These are phyloP conservation scores for Crocodylus rhombifer DNA, from an alignment of 2,797 vertebrate species.

Conservation along the genomic window DNA sequence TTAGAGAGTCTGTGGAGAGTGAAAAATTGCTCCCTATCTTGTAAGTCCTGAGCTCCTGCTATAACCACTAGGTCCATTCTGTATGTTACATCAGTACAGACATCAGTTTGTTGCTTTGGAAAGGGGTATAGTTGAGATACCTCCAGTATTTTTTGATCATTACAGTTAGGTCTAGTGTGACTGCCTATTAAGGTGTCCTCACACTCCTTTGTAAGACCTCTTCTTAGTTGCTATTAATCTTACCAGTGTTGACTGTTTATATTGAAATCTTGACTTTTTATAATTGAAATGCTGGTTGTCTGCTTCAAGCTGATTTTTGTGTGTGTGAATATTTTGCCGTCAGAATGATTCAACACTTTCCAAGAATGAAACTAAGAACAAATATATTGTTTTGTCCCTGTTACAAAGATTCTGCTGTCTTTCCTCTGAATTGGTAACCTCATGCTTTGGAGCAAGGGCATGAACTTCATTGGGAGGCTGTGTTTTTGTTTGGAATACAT, in stretches of 20 bases:
- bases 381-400: not conserved
- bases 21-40: no score
- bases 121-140: not conserved
- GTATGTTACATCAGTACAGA: not conserved
- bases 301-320: not conserved
- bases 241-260: not conserved
- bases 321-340: not conserved
- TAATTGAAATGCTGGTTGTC: not conserved
- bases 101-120: not conserved
- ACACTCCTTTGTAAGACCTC: not conserved
- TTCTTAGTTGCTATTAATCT: not conserved
- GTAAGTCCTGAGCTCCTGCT: no score
- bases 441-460: not conserved
- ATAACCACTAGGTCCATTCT: no score
- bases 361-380: not conserved
- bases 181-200: not conserved
- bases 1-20: no score
- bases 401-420: not conserved
- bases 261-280: not conserved
- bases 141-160: not conserved
- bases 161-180: not conserved
- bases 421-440: not conserved
- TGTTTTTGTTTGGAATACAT: not conserved
- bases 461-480: not conserved
- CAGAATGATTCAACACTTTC: constrained; percentile 5